Conservation (phyloP, 2,113 vertebrate species). For the Typhlomys cinereus region DNA sequence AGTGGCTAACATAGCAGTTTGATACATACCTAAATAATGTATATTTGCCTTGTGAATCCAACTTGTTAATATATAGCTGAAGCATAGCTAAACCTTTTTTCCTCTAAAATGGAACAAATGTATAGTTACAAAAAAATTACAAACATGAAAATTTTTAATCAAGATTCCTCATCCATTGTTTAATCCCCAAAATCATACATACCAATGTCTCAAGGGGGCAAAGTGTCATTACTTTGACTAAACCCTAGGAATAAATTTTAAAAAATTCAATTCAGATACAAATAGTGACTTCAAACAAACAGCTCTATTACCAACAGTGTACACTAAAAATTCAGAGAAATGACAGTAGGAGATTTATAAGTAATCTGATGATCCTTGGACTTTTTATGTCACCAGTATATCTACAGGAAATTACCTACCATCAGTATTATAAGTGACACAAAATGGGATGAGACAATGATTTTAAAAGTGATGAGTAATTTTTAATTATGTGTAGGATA, state of each 20-base stretch:
- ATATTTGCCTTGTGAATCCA: slow-evolving; percentile 92
- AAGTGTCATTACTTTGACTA: slow-evolving; percentile 91
- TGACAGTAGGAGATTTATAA: background rate
- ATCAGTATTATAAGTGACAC: background rate
- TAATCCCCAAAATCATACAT: slow-evolving; percentile 77
- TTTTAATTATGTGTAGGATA: background rate
- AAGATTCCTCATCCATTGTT: slow-evolving; percentile 39
- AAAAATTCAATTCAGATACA: slow-evolving; percentile 65
- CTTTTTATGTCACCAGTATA: background rate
- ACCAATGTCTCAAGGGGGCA: slow-evolving; percentile 94
- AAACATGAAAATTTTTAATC: slow-evolving; percentile 59
- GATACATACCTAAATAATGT: slow-evolving; percentile 92
- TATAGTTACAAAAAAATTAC: slow-evolving; percentile 22
- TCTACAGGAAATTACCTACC: background rate
- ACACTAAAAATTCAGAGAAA: slow-evolving; percentile 54
- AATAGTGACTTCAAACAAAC: slow-evolving; percentile 1
- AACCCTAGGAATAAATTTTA: slow-evolving; percentile 86
- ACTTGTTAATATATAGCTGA: slow-evolving; percentile 93
- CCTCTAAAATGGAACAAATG: slow-evolving; percentile 86
- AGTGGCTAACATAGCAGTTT: background rate
- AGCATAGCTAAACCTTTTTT: slow-evolving; percentile 90
- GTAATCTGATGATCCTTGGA: background rate
- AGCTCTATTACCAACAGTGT: slow-evolving; percentile 1
- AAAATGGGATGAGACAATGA: background rate
- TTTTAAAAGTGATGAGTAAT: slow-evolving; percentile 26